Evolutionary conservation across 2,888 invertebrate genomes (phyloP), one percentile per base, ranked within the genome.

Genomic region (Subacronicta megacephala): DNA sequence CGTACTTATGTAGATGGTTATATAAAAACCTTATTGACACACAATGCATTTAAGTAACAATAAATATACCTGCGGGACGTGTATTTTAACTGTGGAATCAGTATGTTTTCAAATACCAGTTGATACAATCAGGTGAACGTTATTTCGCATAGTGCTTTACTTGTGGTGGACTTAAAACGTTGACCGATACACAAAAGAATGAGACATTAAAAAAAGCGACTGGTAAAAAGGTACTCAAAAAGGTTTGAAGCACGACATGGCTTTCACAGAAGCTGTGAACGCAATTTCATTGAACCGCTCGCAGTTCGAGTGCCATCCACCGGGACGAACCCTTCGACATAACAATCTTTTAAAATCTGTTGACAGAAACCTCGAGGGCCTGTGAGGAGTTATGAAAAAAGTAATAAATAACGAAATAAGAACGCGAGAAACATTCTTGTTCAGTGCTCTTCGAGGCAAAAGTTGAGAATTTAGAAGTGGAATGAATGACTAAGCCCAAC

Each of bases 271-370:
- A 59, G 72, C 70, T 72, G 69, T 69, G 74, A 75, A 64, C 71
- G 71, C 71, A 77, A 62, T 82, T 76, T 72, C 71, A 81, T 78
- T 78, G 77, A 81, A 72, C 76, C 80, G 67, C 67, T 73, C 75
- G 58, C 60, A 58, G 59, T 74, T 79, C 65, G 71, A 73, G 69
- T 55, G 31, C 55, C 76, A 54, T 71, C 67, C 52, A 50, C 59
- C 6, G 36, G 43, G 51, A 52, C 56, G 49, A 49, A 60, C 67
- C 44, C 63, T 46, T 50, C 61, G 54, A 62, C 67, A 57, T 62
- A 68, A 63, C 57, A 67, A 69, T 72, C 64, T 75, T 70, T 45
- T 38, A 59, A 49, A 62, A 63, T 62, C 56, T 62, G 59, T 69
- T 59, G 70, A 73, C 59, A 73, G 56, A 61, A 72, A 61, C 54